A percentile compares a stretch with the other conserved stretches of the same genome.
phyloP scores from a whole-genome alignment of 2,797 vertebrate species.

The Champsocephalus gunnari region DNA sequence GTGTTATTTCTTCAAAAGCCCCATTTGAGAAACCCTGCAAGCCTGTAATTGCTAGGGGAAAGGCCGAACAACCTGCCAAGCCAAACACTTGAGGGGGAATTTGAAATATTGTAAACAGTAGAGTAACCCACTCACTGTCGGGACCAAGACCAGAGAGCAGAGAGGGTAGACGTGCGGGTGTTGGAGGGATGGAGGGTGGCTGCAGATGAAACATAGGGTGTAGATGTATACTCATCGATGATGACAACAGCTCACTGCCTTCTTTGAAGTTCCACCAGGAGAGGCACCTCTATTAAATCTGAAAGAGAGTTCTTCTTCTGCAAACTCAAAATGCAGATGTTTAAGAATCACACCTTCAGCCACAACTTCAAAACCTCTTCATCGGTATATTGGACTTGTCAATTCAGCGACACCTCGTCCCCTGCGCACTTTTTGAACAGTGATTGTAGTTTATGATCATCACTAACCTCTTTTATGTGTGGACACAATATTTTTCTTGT shows the following conservation, averaged over 20 bases:
- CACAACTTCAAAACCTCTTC: slow-evolving; percentile 40
- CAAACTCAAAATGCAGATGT: slow-evolving; percentile 38
- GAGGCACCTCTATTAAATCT: slow-evolving; percentile 12
- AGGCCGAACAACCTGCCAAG: slow-evolving; percentile 81
- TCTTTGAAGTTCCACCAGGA: slow-evolving; percentile 60
- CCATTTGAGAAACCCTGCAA: slow-evolving; percentile 84
- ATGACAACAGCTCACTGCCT: slow-evolving; percentile 60
- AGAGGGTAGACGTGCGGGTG: slow-evolving; percentile 43
- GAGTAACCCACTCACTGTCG: slow-evolving; percentile 81
- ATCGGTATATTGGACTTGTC: slow-evolving; percentile 40
- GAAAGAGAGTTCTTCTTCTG: slow-evolving; percentile 16
- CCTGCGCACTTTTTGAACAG: slow-evolving; percentile 38
- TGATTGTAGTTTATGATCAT: slow-evolving; percentile 74
- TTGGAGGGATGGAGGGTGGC: slow-evolving; percentile 36
- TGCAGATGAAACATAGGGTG: slow-evolving; percentile 62
- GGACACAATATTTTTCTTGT: slow-evolving; percentile 82
- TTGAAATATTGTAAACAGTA: slow-evolving; percentile 86
- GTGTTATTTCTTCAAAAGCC: slow-evolving; percentile 86
- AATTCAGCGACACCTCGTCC: slow-evolving; percentile 34
- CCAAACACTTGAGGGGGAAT: slow-evolving; percentile 85
- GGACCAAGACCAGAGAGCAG: slow-evolving; percentile 48
- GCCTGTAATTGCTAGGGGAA: slow-evolving; percentile 84
- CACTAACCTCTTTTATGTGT: slow-evolving; percentile 75
- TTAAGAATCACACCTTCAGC: slow-evolving; percentile 36
- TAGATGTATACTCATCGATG: slow-evolving; percentile 64